Conservation (phyloP, 2,113 vertebrate species). For the Verasper variegatus region DNA sequence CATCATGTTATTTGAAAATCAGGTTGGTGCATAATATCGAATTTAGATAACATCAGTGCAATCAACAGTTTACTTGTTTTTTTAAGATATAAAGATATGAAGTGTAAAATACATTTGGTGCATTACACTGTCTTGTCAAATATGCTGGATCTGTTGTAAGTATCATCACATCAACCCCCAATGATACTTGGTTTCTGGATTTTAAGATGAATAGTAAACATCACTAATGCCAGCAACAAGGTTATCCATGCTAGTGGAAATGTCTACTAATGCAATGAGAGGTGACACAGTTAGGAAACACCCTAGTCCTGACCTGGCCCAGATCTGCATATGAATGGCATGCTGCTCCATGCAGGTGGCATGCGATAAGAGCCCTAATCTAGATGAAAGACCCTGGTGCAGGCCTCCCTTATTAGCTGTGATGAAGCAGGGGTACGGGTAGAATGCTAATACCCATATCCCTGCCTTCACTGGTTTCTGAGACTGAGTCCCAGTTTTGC, state of each 20-base stretch:
- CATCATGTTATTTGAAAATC: slow-evolving; percentile 1
- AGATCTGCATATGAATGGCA: slow-evolving; percentile 79
- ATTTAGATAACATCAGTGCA: not conserved
- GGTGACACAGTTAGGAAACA: slow-evolving; percentile 73
- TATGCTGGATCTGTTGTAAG: not conserved
- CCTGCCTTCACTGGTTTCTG: slow-evolving; percentile 42
- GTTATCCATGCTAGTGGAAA: slow-evolving; percentile 55
- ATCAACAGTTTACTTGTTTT: not conserved
- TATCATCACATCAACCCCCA: not conserved
- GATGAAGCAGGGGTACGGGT: slow-evolving; percentile 67
- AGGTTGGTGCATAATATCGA: not conserved
- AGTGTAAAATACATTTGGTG: no score
- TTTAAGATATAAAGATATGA: not conserved
- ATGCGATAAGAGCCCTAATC: slow-evolving; percentile 79
- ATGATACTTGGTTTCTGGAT: slow-evolving; percentile 22
- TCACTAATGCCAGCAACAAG: slow-evolving; percentile 55
- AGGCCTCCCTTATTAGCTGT: slow-evolving; percentile 77
- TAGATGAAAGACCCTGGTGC: slow-evolving; percentile 75
- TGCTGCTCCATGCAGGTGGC: slow-evolving; percentile 75
- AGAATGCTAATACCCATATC: slow-evolving; percentile 76
- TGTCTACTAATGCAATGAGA: slow-evolving; percentile 64
- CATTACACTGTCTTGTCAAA: no score
- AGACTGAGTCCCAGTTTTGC: slow-evolving; percentile 47
- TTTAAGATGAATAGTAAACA: slow-evolving; percentile 49
- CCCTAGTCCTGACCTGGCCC: slow-evolving; percentile 44